phyloP scores from a whole-genome alignment of 2,113 vertebrate genomes.

The Anguilla rostrata region DNA sequence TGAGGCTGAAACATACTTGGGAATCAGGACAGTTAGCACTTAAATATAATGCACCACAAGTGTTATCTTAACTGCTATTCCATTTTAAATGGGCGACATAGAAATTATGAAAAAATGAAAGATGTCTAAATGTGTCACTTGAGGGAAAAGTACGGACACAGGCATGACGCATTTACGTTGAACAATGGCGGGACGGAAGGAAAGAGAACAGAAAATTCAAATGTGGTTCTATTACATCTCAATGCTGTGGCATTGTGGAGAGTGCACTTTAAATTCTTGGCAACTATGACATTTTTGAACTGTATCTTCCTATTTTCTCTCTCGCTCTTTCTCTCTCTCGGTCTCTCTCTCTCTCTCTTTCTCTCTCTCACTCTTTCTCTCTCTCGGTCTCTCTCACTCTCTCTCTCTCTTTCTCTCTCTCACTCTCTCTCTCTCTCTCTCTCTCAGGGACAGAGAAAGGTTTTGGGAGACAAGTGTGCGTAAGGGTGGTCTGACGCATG shows the following conservation, averaged over 20 bases:
- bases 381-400: neutral
- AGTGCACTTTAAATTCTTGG: constrained; percentile 6
- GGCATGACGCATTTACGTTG: neutral
- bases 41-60: neutral
- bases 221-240: constrained; percentile 32
- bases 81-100: too few species aligned
- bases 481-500: constrained; percentile 32
- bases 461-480: constrained; percentile 36
- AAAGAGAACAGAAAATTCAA: constrained; percentile 46
- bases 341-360: too few species aligned
- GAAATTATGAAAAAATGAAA: neutral
- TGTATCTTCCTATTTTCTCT: constrained; percentile 31
- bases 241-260: neutral
- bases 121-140: neutral
- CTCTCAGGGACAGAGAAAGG: constrained; percentile 28
- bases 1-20: neutral
- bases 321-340: constrained; percentile 26
- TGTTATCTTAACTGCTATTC: neutral
- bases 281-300: constrained; percentile 11
- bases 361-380: neutral
- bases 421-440: too few species aligned
- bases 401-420: neutral
- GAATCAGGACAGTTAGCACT: neutral
- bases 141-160: neutral
- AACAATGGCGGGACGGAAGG: constrained; percentile 44